phyloP scores from a whole-genome alignment of 30 jellyfish, hydroid and myxozoan genomes.

The Chironex yamaguchii region DNA sequence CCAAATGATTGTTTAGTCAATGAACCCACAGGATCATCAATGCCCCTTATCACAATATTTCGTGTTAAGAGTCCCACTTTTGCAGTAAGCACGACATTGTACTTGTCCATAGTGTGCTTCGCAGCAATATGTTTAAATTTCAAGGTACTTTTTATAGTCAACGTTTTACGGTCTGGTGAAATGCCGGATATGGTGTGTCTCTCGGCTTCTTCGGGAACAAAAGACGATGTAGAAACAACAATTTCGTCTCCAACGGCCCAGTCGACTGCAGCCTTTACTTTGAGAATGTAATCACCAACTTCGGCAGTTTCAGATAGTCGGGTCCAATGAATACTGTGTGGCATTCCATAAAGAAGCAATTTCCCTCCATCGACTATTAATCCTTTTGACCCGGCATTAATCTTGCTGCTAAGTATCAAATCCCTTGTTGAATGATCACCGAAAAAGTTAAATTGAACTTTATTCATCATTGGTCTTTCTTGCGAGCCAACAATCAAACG shows the following conservation, averaged over 20 bases:
- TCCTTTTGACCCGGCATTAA: slow-evolving; percentile 91
- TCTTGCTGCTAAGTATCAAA: slow-evolving; percentile 76
- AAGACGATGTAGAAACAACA: slow-evolving; percentile 77
- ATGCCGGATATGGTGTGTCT: slow-evolving; percentile 59
- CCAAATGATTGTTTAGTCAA: slow-evolving; percentile 83
- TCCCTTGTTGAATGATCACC: slow-evolving; percentile 85
- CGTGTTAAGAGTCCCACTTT: slow-evolving; percentile 90
- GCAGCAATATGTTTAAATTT: slow-evolving; percentile 79
- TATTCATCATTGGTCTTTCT: slow-evolving; percentile 73
- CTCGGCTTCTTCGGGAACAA: slow-evolving; percentile 86
- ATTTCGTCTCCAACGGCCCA: slow-evolving; percentile 91
- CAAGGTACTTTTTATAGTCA: slow-evolving; percentile 60
- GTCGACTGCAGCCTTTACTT: slow-evolving; percentile 67
- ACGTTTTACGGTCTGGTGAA: slow-evolving; percentile 34
- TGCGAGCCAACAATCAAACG: slow-evolving; percentile 83
- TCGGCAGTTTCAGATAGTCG: slow-evolving; percentile 60
- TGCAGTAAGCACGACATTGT: slow-evolving; percentile 79
- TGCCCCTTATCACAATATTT: slow-evolving; percentile 84
- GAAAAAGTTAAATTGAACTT: slow-evolving; percentile 69
- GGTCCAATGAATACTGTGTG: slow-evolving; percentile 82
- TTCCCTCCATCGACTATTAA: slow-evolving; percentile 76
- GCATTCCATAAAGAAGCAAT: slow-evolving; percentile 78
- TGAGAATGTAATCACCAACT: slow-evolving; percentile 39
- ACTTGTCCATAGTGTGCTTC: slow-evolving; percentile 42
- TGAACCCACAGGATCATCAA: slow-evolving; percentile 85